A percentile compares a stretch with the other conserved stretches of the same genome.
These are phyloP conservation scores for Stenopsyche tienmushanensis DNA, from an alignment of 1,140 invertebrate species.

Conservation along the genomic window DNA sequence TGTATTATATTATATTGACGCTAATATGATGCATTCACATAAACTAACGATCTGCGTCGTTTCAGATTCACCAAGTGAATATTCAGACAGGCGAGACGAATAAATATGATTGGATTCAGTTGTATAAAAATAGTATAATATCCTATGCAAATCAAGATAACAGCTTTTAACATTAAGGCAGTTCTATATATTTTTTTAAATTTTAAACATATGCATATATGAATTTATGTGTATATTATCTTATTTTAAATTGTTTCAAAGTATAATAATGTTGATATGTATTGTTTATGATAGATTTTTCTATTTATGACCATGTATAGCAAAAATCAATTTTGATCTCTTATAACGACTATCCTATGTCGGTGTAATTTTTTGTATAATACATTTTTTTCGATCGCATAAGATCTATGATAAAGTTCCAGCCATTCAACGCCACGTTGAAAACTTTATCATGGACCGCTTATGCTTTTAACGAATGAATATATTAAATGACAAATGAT, in stretches of 20 bases:
- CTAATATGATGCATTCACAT: neutral
- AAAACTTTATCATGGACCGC: slow-evolving; percentile 13
- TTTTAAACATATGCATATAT: neutral
- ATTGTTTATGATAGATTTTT: no score
- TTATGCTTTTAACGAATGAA: no score
- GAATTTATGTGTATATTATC: slow-evolving; percentile 6
- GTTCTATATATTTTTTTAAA: neutral
- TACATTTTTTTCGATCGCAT: slow-evolving; percentile 4
- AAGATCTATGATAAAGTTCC: slow-evolving; percentile 29
- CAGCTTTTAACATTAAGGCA: slow-evolving; percentile 19
- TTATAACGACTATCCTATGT: no score
- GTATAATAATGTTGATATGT: slow-evolving; percentile 3
- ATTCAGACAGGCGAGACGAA: slow-evolving; percentile 38
- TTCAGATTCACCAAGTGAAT: slow-evolving; percentile 34
- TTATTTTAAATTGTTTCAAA: neutral
- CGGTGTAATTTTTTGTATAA: neutral
- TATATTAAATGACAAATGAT: no score
- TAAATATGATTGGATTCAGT: slow-evolving; percentile 32
- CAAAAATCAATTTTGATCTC: no score
- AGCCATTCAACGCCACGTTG: slow-evolving; percentile 33
- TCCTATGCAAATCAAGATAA: slow-evolving; percentile 30
- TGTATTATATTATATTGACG: no score
- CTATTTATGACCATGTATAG: no score
- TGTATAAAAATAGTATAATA: slow-evolving; percentile 33
- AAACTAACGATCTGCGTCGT: slow-evolving; percentile 12